Base-by-base conservation (phyloP, 2,888 invertebrate genomes). In the Drosophila anceps region DNA sequence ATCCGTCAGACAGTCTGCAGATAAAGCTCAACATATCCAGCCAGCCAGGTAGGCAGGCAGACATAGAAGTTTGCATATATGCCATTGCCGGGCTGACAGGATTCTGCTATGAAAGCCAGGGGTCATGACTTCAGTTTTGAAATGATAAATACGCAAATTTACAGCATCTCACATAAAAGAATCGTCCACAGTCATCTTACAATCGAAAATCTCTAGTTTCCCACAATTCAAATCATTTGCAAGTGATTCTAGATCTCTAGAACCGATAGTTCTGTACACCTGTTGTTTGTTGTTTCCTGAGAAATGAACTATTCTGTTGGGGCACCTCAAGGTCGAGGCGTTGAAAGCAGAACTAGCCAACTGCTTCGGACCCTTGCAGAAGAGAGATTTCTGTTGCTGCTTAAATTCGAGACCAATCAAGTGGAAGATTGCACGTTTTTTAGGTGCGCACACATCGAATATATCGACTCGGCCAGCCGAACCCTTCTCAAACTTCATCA, bases 401-500 rank as follows among this genome's bases (percentile, higher is more conserved):
- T 39, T 37, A 69, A 74, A 74, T 69, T 74, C 76, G 64, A 39
- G 75, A 76, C 90, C 85, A 87, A 90, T 87, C 87, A 87, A 90
- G 84, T 90, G 87, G 89, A 87, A 87, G 90, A 90, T 81, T 87
- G 88, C 82, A 68, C 79, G 84, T 76, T 84, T 79, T 64, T 76
- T 54, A 80, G 80, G 69, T 81, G 83, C 79, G 37, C 68, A 37
- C 73, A 53, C 58, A 69, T 86, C 77, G 65, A 61, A 73, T 82
- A 77, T 84, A 69, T 69, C 66, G 73, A 66, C 62, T 54, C n/a
- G 43, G 46, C 15, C 24, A n/a, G 57, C 53, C 73, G 76, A 88
- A 90, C 87, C 87, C 87, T 88, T 90, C 71, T 90, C 88, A 90
- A 86, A 82, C 90, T 82, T 85, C 76, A 79, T 88, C 83, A 82